phyloP scores from a whole-genome alignment of 2,888 invertebrate genomes.

The Drosophila suboccidentalis region DNA sequence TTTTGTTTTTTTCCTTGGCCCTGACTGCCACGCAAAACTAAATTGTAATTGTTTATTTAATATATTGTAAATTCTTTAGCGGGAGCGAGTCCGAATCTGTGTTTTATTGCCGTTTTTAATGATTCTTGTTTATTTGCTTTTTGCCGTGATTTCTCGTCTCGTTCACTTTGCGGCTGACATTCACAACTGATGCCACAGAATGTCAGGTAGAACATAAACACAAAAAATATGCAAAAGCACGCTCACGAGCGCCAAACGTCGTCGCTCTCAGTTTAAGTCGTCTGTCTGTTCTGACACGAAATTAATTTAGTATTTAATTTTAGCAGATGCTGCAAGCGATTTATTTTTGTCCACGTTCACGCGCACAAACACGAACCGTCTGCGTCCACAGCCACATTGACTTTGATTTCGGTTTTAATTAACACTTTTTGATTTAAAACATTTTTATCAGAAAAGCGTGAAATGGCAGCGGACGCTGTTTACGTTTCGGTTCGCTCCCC shows the following conservation, averaged over 20 bases:
- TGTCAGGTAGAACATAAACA: constrained; percentile 71
- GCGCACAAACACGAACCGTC: constrained; percentile 69
- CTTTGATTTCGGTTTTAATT: constrained; percentile 77
- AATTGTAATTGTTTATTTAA: constrained; percentile 34
- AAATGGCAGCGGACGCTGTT: constrained; percentile 72
- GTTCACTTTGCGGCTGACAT: constrained; percentile 74
- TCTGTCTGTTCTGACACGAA: constrained; percentile 31
- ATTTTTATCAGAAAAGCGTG: constrained; percentile 78
- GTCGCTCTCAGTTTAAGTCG: constrained; percentile 36
- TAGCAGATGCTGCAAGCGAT: constrained; percentile 40
- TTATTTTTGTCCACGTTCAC: constrained; percentile 57
- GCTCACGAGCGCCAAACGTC: constrained; percentile 60
- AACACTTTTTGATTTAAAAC: constrained; percentile 80
- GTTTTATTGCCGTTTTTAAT: constrained; percentile 65
- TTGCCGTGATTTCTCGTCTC: constrained; percentile 65
- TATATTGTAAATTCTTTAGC: constrained; percentile 32
- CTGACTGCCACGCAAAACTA: constrained; percentile 30
- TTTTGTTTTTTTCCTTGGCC: constrained; percentile 5
- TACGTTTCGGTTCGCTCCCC: constrained; percentile 69
- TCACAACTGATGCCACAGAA: constrained; percentile 73
- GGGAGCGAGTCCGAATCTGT: constrained; percentile 41
- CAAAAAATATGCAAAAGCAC: constrained; percentile 66
- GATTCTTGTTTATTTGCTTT: constrained; percentile 79
- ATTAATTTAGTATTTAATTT: constrained; percentile 36
- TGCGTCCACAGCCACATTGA: constrained; percentile 76